Evolutionary conservation across 2,797 vertebrate genomes (phyloP), one percentile per base, ranked within the genome.

Genomic region (Agapornis canus): DNA sequence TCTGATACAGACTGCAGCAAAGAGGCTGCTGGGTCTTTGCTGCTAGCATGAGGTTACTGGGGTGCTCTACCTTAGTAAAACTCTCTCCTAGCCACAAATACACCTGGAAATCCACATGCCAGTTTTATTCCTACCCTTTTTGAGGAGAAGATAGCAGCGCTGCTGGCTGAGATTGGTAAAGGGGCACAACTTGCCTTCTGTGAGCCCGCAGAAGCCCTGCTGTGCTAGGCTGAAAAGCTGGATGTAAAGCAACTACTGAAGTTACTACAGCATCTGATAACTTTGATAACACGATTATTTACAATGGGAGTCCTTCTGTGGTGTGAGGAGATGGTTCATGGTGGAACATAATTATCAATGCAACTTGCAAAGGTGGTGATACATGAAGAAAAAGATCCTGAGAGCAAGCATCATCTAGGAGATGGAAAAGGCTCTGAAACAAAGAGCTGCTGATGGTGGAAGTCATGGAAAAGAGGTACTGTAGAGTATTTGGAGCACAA

Each of bases 101-200:
- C 2, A 47, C 21, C 18, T 0, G 2, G 43, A 35, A 91, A 13
- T 31, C 16, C 21, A 25, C 3, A 7, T 43, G 40, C 32, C 3
- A 3, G 23, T 66, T 84, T 43, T 76, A 39, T 64, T 82, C 26
- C 25, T 65, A 21, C 20, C 4, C 21, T 35, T 89, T 59, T 14
- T 61, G 73, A 75, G 32, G 35, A 60, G 40, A 52, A 78, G 37
- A 40, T 49, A 35, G 27, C 10, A 35, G 39, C 22, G 1, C 8
- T 81, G 37, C 37, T 75, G 40, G 13, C 27, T 52, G 16, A 21
- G 10, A 19, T 65, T 35, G 66, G 48, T 43, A 17, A 51, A 70
- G 23, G 31, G 19, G 31, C 15, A 11, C 26, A 26, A 5, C 15
- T 92, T 86, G 27, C 31, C 32, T 52, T 71, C 20, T 71, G 32